Percentiles rank a stretch among this genome's conserved stretches.
Conservation (phyloP, 2,797 vertebrate genomes). For the Scolopax rusticola region DNA sequence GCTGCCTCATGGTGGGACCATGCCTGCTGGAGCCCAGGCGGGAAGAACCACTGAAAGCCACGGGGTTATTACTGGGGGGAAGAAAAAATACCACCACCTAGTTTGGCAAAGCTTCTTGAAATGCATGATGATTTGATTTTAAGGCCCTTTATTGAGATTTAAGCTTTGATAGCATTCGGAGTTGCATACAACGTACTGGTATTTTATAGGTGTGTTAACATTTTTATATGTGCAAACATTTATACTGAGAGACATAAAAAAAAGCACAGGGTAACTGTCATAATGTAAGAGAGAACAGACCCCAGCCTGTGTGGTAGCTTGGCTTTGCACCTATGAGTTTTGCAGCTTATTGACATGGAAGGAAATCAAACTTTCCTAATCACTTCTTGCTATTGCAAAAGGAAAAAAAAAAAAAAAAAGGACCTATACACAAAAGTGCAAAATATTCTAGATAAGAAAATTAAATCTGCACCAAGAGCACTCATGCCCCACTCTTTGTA, state of each 20-base stretch:
- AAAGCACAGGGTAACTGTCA: not conserved
- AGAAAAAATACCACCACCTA: not conserved
- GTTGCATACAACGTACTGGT: not conserved
- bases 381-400: not conserved
- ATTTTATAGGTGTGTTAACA: not conserved
- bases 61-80: not conserved
- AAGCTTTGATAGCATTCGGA: not conserved
- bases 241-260: not conserved
- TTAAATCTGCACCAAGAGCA: not conserved
- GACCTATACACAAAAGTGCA: not conserved
- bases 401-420: not conserved
- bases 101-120: not conserved
- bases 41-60: not conserved
- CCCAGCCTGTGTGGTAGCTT: not conserved
- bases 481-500: not conserved
- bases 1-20: accelerated
- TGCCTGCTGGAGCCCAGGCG: not conserved
- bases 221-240: slow-evolving; percentile 8
- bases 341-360: not conserved
- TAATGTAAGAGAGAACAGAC: not conserved
- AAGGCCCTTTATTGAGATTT: not conserved
- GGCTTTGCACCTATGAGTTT: not conserved
- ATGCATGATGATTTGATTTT: slow-evolving; percentile 29
- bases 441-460: not conserved
- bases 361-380: not conserved